Evolutionary conservation across 2,797 vertebrate species (phyloP), one percentile per base, ranked within the genome.

Genomic region (Pelochelys cantorii): DNA sequence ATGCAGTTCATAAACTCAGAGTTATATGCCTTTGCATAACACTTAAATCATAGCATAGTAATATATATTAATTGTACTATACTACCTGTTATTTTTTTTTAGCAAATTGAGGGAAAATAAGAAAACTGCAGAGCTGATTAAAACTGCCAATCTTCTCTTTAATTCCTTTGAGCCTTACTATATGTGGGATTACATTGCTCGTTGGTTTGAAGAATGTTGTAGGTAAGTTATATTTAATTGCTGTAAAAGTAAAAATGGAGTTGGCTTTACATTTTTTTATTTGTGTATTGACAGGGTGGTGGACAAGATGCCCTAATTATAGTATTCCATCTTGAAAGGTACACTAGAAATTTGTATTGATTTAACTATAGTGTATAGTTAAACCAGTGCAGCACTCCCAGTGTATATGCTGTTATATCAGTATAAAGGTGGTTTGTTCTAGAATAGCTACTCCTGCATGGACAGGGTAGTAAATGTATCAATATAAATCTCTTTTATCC

Each of bases 161-260:
- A 99, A 99, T 98, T 99, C 99, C 4, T 99, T 99, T 97, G 99
- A 99, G 98, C 99, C 99, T 55, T 99, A 99, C 97, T 99, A 99
- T 97, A 99, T 99, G 99, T 99, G 99, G 99, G 99, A 99, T 98
- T 99, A 99, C 79, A 99, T 99, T 92, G 99, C 99, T 89, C 98
- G 98, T 88, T 99, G 99, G 99, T 99, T 99, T 97, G 99, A 99
- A 98, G 99, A 99, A 92, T 99, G 99, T 97, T 99, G 99, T 98
- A 99, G 99, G 99, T 99, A 95, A 71, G 97, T 97, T 91, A 65
- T 92, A 13, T 91, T 95, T 90, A 17, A 83, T 93, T 60, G 75
- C 59, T 18, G 0, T 53, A 3, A 68, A 12, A 62, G 48, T 88
- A 5, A 92, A 90, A 25, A 25, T 89, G 27, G 84, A 87, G 17